A percentile compares a stretch with the other conserved stretches of the same genome.
These are phyloP conservation scores for Brevipalpus yothersi DNA, from an alignment of 1,140 invertebrate genomes.

Conservation along the genomic window DNA sequence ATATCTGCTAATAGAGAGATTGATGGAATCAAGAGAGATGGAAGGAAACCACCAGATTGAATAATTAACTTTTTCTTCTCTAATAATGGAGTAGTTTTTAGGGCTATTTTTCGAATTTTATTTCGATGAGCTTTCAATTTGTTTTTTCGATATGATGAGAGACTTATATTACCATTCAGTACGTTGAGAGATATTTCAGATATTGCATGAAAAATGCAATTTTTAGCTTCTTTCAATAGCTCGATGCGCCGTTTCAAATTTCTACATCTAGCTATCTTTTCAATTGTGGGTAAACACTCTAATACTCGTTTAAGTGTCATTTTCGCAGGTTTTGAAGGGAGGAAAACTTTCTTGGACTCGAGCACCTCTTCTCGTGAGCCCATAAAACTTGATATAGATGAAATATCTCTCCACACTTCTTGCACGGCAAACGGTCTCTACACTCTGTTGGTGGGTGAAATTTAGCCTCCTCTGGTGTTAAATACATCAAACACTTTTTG, in stretches of 20 bases:
- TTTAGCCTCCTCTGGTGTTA: no score
- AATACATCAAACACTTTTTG: no score
- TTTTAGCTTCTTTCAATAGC: neutral
- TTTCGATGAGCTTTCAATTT: neutral
- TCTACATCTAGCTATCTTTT: neutral
- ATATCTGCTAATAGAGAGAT: no score
- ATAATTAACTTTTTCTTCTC: neutral
- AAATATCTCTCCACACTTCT: no score
- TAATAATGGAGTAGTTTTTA: no score
- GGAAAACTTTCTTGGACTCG: neutral
- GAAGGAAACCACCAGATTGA: neutral
- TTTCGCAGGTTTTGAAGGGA: neutral
- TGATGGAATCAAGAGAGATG: neutral
- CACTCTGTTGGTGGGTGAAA: no score
- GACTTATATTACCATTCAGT: neutral
- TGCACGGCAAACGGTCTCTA: no score
- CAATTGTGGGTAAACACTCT: neutral
- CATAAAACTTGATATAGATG: neutral
- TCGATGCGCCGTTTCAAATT: no score
- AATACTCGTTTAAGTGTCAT: neutral
- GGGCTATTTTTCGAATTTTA: neutral
- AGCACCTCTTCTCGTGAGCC: neutral
- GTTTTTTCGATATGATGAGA: neutral
- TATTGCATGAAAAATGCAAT: neutral
- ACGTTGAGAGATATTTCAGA: neutral